Conservation (phyloP, 1,140 invertebrate species). For the Idris sp. region DNA sequence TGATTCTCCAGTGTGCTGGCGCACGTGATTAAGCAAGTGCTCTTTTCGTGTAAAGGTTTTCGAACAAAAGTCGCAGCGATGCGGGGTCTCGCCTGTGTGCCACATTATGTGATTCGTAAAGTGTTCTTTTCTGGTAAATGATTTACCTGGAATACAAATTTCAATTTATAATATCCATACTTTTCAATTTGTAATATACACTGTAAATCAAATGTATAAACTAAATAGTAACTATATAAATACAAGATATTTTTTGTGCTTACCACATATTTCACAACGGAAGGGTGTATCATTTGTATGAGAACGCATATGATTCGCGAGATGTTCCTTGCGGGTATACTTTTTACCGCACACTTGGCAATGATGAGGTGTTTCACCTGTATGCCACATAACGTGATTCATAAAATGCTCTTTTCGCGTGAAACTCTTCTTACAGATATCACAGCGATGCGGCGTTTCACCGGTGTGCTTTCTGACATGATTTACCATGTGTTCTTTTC, state of each 20-base stretch:
- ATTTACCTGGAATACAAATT: slow-evolving; percentile 79
- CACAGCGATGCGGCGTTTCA: slow-evolving; percentile 86
- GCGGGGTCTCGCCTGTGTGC: slow-evolving; percentile 92
- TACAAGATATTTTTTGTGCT: slow-evolving; percentile 41
- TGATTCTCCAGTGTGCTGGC: slow-evolving; percentile 90
- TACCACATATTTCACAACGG: slow-evolving; percentile 88
- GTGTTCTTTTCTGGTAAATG: slow-evolving; percentile 91
- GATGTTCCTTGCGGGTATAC: slow-evolving; percentile 87
- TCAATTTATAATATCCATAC: not conserved
- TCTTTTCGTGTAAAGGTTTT: slow-evolving; percentile 91
- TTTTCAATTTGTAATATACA: not conserved
- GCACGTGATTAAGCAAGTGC: slow-evolving; percentile 89
- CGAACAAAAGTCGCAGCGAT: slow-evolving; percentile 89
- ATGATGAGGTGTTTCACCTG: slow-evolving; percentile 85
- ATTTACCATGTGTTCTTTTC: slow-evolving; percentile 84
- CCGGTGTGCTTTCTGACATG: slow-evolving; percentile 85
- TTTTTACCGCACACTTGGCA: slow-evolving; percentile 87
- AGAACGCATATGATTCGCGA: slow-evolving; percentile 86
- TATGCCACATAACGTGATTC: slow-evolving; percentile 84
- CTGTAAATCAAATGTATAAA: too few species aligned
- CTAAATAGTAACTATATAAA: not conserved
- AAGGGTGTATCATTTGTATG: slow-evolving; percentile 91
- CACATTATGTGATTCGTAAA: slow-evolving; percentile 92
- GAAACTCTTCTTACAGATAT: slow-evolving; percentile 84
- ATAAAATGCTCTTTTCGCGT: slow-evolving; percentile 84